phyloP scores from a whole-genome alignment of 2,797 vertebrate species.

The Halcyon chelicuti region DNA sequence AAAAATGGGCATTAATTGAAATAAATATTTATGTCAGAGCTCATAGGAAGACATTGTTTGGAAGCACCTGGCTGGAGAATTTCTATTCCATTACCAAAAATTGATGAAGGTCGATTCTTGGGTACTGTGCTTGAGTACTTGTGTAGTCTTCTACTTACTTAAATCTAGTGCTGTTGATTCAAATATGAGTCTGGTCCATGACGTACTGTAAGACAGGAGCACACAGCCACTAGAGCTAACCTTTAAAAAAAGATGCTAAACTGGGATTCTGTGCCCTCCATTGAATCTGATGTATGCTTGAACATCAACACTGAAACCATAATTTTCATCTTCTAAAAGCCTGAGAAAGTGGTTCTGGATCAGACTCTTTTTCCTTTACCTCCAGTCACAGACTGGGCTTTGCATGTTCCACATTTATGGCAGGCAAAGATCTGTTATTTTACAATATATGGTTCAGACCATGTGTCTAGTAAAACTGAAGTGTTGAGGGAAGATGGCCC shows the following conservation, averaged over 20 bases:
- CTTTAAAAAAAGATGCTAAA: not conserved
- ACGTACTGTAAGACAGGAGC: not conserved
- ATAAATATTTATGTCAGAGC: not conserved
- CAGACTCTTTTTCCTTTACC: not conserved
- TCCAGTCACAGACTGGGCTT: not conserved
- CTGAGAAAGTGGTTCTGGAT: not conserved
- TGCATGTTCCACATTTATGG: not conserved
- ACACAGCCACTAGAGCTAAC: not conserved
- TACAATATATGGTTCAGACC: not conserved
- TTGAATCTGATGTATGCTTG: not conserved
- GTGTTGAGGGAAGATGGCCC: not conserved
- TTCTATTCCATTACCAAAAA: not conserved
- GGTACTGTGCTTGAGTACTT: not conserved
- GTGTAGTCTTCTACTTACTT: not conserved
- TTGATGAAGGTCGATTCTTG: not conserved
- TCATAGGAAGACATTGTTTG: not conserved
- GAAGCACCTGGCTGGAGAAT: not conserved
- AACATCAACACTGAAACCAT: not conserved
- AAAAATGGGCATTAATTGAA: not conserved
- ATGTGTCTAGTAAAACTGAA: not conserved
- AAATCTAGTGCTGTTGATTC: not conserved
- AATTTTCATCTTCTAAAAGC: not conserved
- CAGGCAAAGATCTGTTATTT: not conserved
- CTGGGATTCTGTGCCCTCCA: not conserved
- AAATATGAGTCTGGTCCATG: not conserved